phyloP scores from a whole-genome alignment of 2,797 vertebrate species.

The Diglossa cyanea region DNA sequence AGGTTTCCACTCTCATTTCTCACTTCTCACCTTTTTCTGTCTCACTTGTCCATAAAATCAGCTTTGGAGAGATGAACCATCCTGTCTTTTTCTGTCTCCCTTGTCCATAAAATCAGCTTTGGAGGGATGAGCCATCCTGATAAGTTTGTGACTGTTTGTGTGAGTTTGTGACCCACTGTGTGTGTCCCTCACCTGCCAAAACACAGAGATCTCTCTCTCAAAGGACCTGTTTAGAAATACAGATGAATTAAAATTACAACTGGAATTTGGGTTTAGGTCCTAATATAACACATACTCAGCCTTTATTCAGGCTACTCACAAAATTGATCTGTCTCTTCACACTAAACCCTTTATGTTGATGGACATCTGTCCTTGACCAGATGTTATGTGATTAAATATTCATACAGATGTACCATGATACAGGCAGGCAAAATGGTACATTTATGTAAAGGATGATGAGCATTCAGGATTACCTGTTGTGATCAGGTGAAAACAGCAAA shows the following conservation, averaged over 20 bases:
- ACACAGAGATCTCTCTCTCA: neutral
- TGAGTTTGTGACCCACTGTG: neutral
- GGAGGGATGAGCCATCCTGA: accelerated
- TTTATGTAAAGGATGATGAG: neutral
- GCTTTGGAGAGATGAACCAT: neutral
- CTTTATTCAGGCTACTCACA: neutral
- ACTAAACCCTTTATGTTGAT: accelerated
- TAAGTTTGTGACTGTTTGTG: accelerated
- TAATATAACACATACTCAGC: neutral
- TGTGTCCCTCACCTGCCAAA: neutral
- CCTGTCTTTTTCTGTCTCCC: neutral
- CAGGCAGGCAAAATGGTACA: neutral
- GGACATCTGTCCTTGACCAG: neutral
- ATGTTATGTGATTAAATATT: neutral
- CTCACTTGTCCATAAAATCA: neutral
- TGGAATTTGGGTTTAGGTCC: neutral
- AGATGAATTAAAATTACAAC: neutral
- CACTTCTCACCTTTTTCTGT: neutral
- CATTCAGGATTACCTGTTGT: neutral
- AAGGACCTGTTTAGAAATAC: neutral
- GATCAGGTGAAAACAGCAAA: neutral
- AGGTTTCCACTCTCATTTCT: neutral
- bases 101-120: neutral
- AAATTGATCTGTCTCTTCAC: neutral
- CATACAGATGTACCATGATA: neutral